phyloP scores from a whole-genome alignment of 2,888 invertebrate genomes.

The Tenthredo amoena region DNA sequence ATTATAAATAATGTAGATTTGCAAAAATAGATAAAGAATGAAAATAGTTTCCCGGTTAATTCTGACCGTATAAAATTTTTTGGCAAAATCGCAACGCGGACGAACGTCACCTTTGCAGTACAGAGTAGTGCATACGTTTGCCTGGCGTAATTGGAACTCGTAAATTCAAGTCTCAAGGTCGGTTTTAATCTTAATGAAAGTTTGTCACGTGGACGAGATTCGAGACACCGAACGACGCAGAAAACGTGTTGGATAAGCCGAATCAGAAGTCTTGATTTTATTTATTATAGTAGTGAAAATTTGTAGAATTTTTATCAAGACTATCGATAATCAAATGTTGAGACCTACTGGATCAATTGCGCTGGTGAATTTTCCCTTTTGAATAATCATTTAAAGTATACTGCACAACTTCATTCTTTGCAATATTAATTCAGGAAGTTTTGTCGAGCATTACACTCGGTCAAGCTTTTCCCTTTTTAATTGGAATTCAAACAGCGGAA shows the following conservation, averaged over 20 bases:
- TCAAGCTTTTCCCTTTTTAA: background rate
- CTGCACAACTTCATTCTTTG: background rate
- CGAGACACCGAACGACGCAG: background rate
- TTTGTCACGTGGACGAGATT: constrained; percentile 31
- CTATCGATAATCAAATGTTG: background rate
- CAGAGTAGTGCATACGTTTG: constrained; percentile 8
- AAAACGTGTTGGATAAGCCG: background rate
- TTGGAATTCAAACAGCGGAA: background rate
- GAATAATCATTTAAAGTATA: background rate
- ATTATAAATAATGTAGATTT: background rate
- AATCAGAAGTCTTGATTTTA: background rate
- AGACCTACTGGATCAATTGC: background rate
- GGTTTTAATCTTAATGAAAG: constrained; percentile 47
- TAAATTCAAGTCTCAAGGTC: constrained; percentile 45
- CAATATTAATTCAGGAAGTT: background rate
- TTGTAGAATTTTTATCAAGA: background rate
- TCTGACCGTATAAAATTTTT: background rate
- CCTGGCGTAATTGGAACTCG: constrained; percentile 37
- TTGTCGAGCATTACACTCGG: background rate
- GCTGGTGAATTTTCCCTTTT: background rate
- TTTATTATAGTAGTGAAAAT: background rate
- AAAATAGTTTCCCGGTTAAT: background rate
- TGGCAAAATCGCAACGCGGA: background rate
- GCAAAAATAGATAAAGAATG: background rate
- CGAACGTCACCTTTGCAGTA: background rate